These are phyloP conservation scores for Apostichopus californicus DNA, from an alignment of 35 echinoderm and acorn worm species.

Conservation along the genomic window DNA sequence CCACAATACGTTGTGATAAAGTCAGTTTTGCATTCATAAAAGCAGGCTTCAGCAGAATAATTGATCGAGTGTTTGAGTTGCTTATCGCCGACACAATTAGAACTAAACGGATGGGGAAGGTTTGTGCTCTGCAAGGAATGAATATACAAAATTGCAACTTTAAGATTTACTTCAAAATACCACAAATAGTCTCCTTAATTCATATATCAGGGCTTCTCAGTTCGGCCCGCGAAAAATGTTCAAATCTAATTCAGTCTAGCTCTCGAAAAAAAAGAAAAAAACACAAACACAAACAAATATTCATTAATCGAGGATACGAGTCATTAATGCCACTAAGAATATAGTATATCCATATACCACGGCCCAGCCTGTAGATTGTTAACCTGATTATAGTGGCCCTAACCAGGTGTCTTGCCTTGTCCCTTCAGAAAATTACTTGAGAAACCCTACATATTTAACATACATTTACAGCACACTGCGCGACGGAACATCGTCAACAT, in stretches of 20 bases:
- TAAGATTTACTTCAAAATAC: background rate
- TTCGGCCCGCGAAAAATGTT: too few species aligned
- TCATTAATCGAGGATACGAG: background rate
- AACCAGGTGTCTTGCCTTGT: too few species aligned
- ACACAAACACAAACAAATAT: background rate
- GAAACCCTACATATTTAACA: too few species aligned
- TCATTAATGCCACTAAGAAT: too few species aligned
- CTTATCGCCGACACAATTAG: background rate
- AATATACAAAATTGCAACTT: background rate
- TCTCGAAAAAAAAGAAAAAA: background rate
- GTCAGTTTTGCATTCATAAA: background rate
- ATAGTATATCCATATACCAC: too few species aligned
- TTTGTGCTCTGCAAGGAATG: background rate
- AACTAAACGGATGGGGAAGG: background rate
- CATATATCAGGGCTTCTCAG: background rate
- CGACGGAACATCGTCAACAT: too few species aligned
- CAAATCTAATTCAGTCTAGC: background rate
- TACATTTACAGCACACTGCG: too few species aligned
- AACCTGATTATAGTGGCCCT: too few species aligned
- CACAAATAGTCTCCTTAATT: background rate
- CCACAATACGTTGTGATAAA: background rate
- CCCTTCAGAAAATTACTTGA: too few species aligned
- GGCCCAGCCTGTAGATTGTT: too few species aligned
- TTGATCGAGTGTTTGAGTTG: background rate
- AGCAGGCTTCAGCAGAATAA: background rate